Base-by-base conservation (phyloP, 2,797 vertebrate species). In the Pogoniulus pusillus region DNA sequence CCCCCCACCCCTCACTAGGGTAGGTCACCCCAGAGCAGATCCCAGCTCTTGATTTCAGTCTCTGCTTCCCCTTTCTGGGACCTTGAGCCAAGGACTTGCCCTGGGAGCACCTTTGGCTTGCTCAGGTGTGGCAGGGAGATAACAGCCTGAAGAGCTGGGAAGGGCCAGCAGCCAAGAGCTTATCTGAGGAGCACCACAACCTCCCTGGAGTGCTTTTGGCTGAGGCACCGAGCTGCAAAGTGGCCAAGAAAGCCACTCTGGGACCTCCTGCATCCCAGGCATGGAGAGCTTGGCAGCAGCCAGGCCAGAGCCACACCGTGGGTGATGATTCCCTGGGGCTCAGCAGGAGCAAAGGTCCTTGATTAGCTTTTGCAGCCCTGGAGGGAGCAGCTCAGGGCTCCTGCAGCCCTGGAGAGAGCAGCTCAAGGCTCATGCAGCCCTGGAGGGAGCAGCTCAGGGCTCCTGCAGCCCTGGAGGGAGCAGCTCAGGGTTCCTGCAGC, bases 201-300 rank as follows among this genome's bases (percentile, higher is more conserved):
- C 82, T 80, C 58, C 45, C 53, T 1, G 0, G 35, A 27, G 82
- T 34, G 39, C 2, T 41, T 71, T 16, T 37, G 60, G 57, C 57
- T 41, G 79, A 43, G 74, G 17, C 9, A 27, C 11, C 2, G 0
- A 73, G 26, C 6, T 5, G 0, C 1, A 0, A 26, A 22, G 16
- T 1, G 2, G 29, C 35, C 6, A 0, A 77, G 47, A 7, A n/a
- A 19, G 12, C 5, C 1, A 0, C 59, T 39, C 70, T 2, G 12
- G n/a, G 57, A 54, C 73, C 47, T 30, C 35, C 29, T 4, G 1
- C 55, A 6, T 27, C 60, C 70, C 5, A 7, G 49, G 65, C 47
- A 27, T 0, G 9, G 68, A 35, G 43, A 66, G 3, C 32, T 6
- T 4, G 4, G 62, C 20, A n/a, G 34, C 4, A 1, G 17, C 23